Percentiles rank a stretch among this genome's conserved stretches.
These are phyloP conservation scores for Deilephila porcellus DNA, from an alignment of 2,888 invertebrate genomes.

Conservation along the genomic window DNA sequence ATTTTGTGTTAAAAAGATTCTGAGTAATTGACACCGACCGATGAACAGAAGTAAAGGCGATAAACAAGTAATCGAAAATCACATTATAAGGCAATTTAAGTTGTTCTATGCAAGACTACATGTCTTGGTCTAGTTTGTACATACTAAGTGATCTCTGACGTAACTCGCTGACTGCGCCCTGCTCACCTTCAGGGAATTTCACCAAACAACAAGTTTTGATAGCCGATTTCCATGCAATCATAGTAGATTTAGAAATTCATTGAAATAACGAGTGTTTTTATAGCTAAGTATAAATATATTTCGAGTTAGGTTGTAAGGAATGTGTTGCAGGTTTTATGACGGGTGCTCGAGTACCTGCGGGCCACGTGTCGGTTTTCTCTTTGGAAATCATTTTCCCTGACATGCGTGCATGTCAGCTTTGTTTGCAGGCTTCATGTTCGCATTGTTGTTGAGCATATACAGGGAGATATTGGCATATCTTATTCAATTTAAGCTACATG, in stretches of 20 bases:
- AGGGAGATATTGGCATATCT: too few relatives aligned
- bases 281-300: background rate
- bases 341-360: too few relatives aligned
- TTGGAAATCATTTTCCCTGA: too few relatives aligned
- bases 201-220: conserved; percentile 11
- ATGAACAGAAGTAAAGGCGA: background rate
- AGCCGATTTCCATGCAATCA: background rate
- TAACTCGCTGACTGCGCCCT: background rate
- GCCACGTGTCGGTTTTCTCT: too few relatives aligned
- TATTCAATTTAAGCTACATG: too few relatives aligned
- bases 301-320: background rate
- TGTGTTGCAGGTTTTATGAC: too few relatives aligned
- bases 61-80: conserved; percentile 23
- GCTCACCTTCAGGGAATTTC: conserved; percentile 27
- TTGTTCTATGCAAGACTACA: conserved; percentile 26
- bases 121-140: conserved; percentile 22
- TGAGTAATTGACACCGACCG: background rate
- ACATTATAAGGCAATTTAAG: conserved; percentile 34
- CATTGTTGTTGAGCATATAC: too few relatives aligned
- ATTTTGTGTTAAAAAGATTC: background rate
- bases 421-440: too few relatives aligned
- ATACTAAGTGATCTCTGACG: conserved; percentile 12
- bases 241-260: background rate
- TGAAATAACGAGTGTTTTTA: background rate
- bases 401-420: too few relatives aligned